Percentiles rank a stretch among this genome's conserved stretches.
phyloP scores from a whole-genome alignment of 2,797 vertebrate species.

The Schizopygopsis pylzovi region DNA sequence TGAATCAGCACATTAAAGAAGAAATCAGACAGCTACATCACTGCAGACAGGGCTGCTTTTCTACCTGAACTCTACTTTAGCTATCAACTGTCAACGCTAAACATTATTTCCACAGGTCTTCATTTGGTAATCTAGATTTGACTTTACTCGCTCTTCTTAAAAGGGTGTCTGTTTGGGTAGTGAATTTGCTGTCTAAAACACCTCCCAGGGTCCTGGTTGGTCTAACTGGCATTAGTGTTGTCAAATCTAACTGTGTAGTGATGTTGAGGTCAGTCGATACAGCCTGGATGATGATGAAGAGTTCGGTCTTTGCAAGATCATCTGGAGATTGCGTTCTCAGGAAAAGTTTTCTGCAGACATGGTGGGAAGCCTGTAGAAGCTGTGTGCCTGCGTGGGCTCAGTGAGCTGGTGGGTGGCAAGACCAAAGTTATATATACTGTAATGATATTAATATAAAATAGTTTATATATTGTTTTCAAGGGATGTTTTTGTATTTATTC shows the following conservation, averaged over 20 bases:
- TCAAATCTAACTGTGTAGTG: conserved; percentile 7
- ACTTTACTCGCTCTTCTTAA: background rate
- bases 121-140: background rate
- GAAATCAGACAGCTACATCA: conserved; percentile 8
- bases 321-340: background rate
- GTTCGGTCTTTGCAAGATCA: conserved; percentile 5
- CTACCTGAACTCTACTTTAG: background rate
- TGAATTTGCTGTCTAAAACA: background rate
- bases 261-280: background rate
- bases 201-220: background rate
- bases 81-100: background rate
- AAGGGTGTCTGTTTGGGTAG: background rate
- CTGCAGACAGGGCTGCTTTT: background rate
- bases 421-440: background rate
- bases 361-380: background rate
- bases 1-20: conserved; percentile 34
- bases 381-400: background rate
- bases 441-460: background rate
- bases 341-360: background rate
- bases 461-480: background rate
- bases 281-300: background rate
- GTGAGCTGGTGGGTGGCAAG: background rate
- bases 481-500: background rate
- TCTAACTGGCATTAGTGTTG: background rate
- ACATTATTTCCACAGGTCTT: background rate